Base-by-base conservation (phyloP, 2,113 vertebrate species). In the Onychorhynchus coronatus region DNA sequence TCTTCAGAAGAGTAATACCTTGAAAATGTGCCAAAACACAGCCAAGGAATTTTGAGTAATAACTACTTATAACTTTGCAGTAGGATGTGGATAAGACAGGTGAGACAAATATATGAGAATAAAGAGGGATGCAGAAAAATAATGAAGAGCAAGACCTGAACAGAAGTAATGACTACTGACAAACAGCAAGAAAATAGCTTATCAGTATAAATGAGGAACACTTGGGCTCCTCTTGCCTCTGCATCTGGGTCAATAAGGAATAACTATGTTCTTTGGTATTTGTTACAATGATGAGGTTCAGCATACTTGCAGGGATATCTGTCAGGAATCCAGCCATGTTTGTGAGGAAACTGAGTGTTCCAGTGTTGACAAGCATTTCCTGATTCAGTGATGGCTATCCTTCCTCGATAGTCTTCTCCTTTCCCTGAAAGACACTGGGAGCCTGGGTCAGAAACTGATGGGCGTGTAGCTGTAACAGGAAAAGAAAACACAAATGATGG, bases 271-370 rank as follows among this genome's bases (percentile, higher is more conserved):
- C 46, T 65, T 58, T 82, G 13, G 2, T 37, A 22, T 50, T 84
- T 67, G 12, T 68, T 76, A 79, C 22, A 76, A 72, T 47, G 19
- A 5, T 0, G 5, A 78, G 16, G 27, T 39, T 89, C 58, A 53
- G 81, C 99, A 35, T 98, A 99, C 99, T 98, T 99, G 99, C 99
- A 99, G 44, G 99, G 99, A 31, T 99, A 99, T 97, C 98, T 99
- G 6, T 98, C 98, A 7, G 99, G 98, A 7, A 98, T 98, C 96
- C 98, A 98, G 65, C 96, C 98, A 90, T 99, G 99, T 39, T 73
- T 98, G 14, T 99, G 99, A 19, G 99, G 99, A 31, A 37, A 86
- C 96, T 99, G 99, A 5, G 76, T 63, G 21, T 96, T 97, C 99
- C 99, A 99, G 15, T 35, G 93, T 83, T 99, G 99, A 74, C 99